phyloP scores from a whole-genome alignment of 2,888 invertebrate genomes.

The Rhopalosiphum nymphaeae region DNA sequence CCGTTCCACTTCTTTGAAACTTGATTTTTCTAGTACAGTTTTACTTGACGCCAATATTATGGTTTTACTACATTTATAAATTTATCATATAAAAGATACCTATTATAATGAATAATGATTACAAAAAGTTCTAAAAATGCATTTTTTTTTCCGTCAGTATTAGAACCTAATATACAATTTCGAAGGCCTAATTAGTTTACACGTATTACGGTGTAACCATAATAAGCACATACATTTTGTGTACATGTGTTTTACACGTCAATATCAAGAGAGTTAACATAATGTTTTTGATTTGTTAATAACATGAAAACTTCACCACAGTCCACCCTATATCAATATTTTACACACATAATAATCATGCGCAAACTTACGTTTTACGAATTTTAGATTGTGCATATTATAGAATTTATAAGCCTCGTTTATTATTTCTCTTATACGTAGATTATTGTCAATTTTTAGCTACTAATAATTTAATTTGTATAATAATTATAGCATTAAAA shows the following conservation, averaged over 20 bases:
- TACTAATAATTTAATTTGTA: too few relatives aligned
- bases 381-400: too few relatives aligned
- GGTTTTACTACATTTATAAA: too few relatives aligned
- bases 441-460: too few relatives aligned
- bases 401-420: too few relatives aligned
- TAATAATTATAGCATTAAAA: too few relatives aligned
- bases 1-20: not conserved
- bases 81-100: too few relatives aligned
- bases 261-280: not conserved
- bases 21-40: not conserved
- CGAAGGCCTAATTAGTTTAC: not conserved
- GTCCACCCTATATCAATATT: not conserved
- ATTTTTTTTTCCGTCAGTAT: too few relatives aligned
- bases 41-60: not conserved
- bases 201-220: not conserved
- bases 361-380: too few relatives aligned
- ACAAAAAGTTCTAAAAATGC: too few relatives aligned
- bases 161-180: not conserved
- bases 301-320: not conserved
- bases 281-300: not conserved
- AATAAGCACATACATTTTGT: not conserved
- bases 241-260: not conserved
- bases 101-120: too few relatives aligned
- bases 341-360: not conserved
- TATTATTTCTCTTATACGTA: too few relatives aligned